Base-by-base conservation (phyloP, 2,888 invertebrate genomes). In the Leptinotarsa tumamoca region DNA sequence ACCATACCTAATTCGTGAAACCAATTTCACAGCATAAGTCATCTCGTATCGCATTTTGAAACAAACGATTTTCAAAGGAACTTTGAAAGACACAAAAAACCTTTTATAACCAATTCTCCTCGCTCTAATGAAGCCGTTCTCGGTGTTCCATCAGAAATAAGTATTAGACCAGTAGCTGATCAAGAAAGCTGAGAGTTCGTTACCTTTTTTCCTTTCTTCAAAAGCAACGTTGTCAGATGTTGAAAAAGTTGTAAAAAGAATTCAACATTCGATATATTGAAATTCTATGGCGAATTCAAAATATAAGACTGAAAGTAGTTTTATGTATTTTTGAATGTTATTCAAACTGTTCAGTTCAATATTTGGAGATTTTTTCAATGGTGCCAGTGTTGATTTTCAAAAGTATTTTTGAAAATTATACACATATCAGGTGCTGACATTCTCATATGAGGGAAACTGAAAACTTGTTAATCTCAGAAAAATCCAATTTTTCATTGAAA, bases 81-180 rank as follows among this genome's bases (percentile, higher is more conserved):
- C 56, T 33, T 33, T 18, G 15, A 52, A 23, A 63, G 49, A 49
- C 70, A 70, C 61, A 70, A 70, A 70, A 70, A 70, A 70, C 70
- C 58, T 61, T 70, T 58, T 70, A 70, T 70, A 61, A 70, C 58
- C 61, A 58, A 70, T 70, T 70, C 70, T 70, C 70, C 18, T 50
- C 61, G 70, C 70, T 58, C 56, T 70, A 70, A 70, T 70, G 58
- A 70, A 70, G 70, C 49, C 70, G 70, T 70, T 70, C 70, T 33
- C 58, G n/a, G 21, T 54, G 56, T 54, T 69, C 27, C 56, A 61
- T 70, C n/a, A 61, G 56, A 70, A 70, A 70, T 70, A 49, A 70
- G 10, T 21, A 56, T 70, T 61, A 18, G 58, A 63, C 70, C 70
- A 54, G 70, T 70, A 70, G 70, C 70, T 17, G 70, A 70, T 70